Percentiles rank a stretch among this genome's conserved stretches.
Evolutionary conservation across 2,797 vertebrate genomes (phyloP).

Genomic region (Fistularia tabacaria): DNA sequence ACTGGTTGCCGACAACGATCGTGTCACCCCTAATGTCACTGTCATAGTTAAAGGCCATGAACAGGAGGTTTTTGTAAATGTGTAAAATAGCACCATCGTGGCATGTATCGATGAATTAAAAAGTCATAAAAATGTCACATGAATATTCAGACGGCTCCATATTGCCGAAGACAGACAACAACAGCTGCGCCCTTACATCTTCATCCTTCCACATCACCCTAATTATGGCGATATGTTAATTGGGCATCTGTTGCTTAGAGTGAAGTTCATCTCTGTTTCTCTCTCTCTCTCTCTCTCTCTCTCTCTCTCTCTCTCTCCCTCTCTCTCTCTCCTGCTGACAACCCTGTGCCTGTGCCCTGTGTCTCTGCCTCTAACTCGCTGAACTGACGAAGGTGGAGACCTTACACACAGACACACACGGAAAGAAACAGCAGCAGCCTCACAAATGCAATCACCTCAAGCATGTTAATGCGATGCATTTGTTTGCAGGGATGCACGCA

Average conservation of each 20-base stretch:
- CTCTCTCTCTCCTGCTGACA: neutral
- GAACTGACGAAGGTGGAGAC: conserved; percentile 25
- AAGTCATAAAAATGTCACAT: conserved; percentile 66
- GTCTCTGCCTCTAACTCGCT: conserved; percentile 10
- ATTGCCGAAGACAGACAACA: conserved; percentile 53
- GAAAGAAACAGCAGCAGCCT: no score
- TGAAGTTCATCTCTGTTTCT: conserved; percentile 36
- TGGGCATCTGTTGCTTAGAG: conserved; percentile 70
- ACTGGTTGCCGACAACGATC: no score
- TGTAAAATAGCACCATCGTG: no score
- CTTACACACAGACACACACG: neutral
- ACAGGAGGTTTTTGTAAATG: no score
- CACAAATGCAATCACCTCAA: no score
- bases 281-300: conserved; percentile 2
- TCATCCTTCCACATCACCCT: conserved; percentile 62
- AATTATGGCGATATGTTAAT: conserved; percentile 74
- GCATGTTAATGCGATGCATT: no score
- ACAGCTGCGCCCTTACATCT: conserved; percentile 66
- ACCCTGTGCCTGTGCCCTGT: no score
- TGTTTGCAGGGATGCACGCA: no score
- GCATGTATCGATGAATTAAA: conserved; percentile 27
- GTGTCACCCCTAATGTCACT: no score
- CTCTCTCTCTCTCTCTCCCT: conserved; percentile 6
- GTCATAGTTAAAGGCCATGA: no score
- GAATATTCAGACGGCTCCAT: conserved; percentile 58